Base-by-base conservation (phyloP, 2,888 invertebrate genomes). In the Pantelozetes paolii region DNA sequence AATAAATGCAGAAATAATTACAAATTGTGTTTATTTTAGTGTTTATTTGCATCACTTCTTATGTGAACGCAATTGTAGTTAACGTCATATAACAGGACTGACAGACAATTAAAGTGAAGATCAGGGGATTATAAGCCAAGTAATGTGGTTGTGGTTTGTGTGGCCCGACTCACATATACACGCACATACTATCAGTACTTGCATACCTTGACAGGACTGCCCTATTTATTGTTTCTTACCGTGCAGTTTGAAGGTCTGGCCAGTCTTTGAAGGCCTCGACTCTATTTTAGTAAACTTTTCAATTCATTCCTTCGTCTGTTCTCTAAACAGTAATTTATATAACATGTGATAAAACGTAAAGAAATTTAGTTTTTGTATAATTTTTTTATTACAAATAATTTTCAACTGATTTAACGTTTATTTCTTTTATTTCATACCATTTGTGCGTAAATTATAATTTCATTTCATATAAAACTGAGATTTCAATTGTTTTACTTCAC, bases 121-220 rank as follows among this genome's bases (percentile, higher is more conserved):
- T 45, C 45, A 45, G 45, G 6, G 28, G 57, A 30, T 57, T 13
- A 2, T 45, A 18, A 45, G 5, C 36, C 36, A 8, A 57, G 30
- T 28, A 30, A 57, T 57, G 57, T 57, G 57, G 57, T 57, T 57
- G 57, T 57, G 57, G 28, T 57, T 26, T 57, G 28, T 30, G 26
- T 15, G 28, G 28, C 45, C 45, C 45, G 18, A 23, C 54, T 54
- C 54, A 54, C 57, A 23, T 36, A 64, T 11, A 18, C 36, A 11
- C n/a, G 6, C n/a, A 6, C 20, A 36, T 5, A 36, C 1, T 20
- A 64, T 20, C 26, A 54, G 13, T 15, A 59, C 8, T 69, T 42
- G 69, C 69, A 69, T 36, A 69, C 69, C 69, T 69, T 69, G 69
- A 69, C 69, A 69, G 45, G 45, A 69, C 42, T 69, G 69, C 69